phyloP scores from a whole-genome alignment of 2,888 invertebrate species.

The Drosophila kuntzei region DNA sequence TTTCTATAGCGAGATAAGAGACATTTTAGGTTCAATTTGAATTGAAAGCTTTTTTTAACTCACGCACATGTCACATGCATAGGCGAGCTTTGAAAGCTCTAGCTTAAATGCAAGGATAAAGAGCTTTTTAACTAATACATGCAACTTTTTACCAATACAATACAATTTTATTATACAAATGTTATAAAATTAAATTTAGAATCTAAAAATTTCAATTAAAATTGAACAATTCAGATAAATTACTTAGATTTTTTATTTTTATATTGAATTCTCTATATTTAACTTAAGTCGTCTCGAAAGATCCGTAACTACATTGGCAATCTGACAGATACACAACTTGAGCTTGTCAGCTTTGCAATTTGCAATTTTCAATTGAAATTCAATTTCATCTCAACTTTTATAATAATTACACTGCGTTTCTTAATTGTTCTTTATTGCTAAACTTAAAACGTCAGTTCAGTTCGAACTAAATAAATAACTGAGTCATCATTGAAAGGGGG shows the following conservation, averaged over 20 bases:
- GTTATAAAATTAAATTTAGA: too few relatives aligned
- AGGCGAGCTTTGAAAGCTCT: slow-evolving; percentile 4
- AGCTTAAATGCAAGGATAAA: neutral
- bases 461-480: slow-evolving; percentile 34
- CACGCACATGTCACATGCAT: neutral
- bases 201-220: too few relatives aligned
- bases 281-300: neutral
- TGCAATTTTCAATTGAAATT: slow-evolving; percentile 34
- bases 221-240: neutral
- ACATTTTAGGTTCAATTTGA: neutral
- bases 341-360: slow-evolving; percentile 31
- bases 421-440: slow-evolving; percentile 37
- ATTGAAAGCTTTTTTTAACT: slow-evolving; percentile 1
- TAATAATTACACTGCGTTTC: slow-evolving; percentile 34
- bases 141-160: neutral
- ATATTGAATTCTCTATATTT: neutral
- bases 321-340: slow-evolving; percentile 50
- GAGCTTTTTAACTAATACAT: neutral
- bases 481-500: slow-evolving; percentile 30
- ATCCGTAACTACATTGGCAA: slow-evolving; percentile 28
- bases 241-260: neutral
- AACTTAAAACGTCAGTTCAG: slow-evolving; percentile 18
- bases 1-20: slow-evolving; percentile 8
- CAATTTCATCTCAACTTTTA: slow-evolving; percentile 37
- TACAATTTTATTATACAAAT: neutral